These are phyloP conservation scores for Cephus sareptanus DNA, from an alignment of 2,888 invertebrate genomes.

Conservation along the genomic window DNA sequence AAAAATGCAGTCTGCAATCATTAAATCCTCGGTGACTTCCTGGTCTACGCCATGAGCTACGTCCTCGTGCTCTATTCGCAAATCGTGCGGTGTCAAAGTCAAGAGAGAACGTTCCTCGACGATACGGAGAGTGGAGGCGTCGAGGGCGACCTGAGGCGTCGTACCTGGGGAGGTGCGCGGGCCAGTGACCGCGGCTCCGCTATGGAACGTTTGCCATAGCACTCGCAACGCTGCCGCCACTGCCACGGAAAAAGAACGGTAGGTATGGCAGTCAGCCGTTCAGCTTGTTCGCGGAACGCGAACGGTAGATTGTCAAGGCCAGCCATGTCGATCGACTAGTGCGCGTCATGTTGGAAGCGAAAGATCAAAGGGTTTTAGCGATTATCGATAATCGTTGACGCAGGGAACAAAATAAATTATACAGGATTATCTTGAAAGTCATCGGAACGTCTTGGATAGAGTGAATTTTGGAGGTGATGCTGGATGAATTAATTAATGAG, in stretches of 20 bases:
- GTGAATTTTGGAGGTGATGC: background rate
- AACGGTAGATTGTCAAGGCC: slow-evolving; percentile 11
- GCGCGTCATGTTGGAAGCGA: background rate
- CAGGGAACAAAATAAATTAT: background rate
- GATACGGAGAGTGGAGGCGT: background rate
- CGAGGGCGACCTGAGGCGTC: background rate
- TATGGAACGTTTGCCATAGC: slow-evolving; percentile 15
- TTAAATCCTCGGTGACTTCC: slow-evolving; percentile 42
- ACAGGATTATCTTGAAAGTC: background rate
- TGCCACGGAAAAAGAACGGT: background rate
- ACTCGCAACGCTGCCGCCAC: background rate
- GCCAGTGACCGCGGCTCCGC: background rate
- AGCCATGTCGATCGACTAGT: background rate
- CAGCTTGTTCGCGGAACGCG: background rate
- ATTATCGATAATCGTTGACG: background rate
- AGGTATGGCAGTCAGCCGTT: background rate
- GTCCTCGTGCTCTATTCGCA: slow-evolving; percentile 54
- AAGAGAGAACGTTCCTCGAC: slow-evolving; percentile 48
- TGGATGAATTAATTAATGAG: background rate
- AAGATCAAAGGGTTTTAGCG: background rate
- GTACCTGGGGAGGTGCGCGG: background rate
- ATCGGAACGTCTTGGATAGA: background rate
- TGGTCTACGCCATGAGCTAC: slow-evolving; percentile 51
- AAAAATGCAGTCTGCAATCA: slow-evolving; percentile 35
- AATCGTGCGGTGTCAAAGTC: slow-evolving; percentile 55